A percentile compares a stretch with the other conserved stretches of the same genome.
Evolutionary conservation across 2,888 invertebrate genomes (phyloP).

Genomic region (Zhuqinia jingwanae): DNA sequence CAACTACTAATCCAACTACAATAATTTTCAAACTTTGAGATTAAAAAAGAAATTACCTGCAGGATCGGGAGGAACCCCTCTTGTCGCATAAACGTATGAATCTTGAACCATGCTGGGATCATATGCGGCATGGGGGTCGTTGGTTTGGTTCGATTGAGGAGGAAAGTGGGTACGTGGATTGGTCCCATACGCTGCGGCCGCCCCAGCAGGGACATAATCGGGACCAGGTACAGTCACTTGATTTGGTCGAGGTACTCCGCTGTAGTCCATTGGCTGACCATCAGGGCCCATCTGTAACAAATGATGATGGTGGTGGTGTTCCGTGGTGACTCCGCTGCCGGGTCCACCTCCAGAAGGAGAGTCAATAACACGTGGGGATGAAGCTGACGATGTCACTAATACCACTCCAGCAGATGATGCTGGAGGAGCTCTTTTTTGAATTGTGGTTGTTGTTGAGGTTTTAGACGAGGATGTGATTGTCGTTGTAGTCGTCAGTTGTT

Average conservation of each 20-base stretch:
- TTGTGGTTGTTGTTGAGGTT: slow-evolving; percentile 65
- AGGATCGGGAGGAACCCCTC: slow-evolving; percentile 78
- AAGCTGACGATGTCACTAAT: not conserved
- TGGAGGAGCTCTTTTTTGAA: slow-evolving; percentile 39
- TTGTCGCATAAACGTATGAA: slow-evolving; percentile 77
- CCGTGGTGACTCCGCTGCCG: slow-evolving; percentile 52
- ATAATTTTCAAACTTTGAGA: too few relatives aligned
- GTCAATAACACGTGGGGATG: slow-evolving; percentile 52
- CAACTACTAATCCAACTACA: too few relatives aligned
- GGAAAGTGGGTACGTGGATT: slow-evolving; percentile 80
- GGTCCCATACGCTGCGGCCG: slow-evolving; percentile 76
- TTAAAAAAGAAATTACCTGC: slow-evolving; percentile 70
- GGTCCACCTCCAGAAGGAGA: slow-evolving; percentile 38
- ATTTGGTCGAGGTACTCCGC: slow-evolving; percentile 78
- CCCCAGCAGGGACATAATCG: slow-evolving; percentile 77
- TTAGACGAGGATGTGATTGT: slow-evolving; percentile 64
- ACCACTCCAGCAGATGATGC: slow-evolving; percentile 15
- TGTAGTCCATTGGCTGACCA: slow-evolving; percentile 81
- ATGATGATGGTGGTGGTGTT: slow-evolving; percentile 55
- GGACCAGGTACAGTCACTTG: slow-evolving; percentile 78
- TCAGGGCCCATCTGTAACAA: slow-evolving; percentile 83
- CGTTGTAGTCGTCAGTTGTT: slow-evolving; percentile 63
- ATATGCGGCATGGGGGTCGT: slow-evolving; percentile 67
- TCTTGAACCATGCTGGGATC: slow-evolving; percentile 78
- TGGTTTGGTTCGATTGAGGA: slow-evolving; percentile 74